phyloP scores from a whole-genome alignment of 2,113 vertebrate genomes.

The Ovis canadensis region DNA sequence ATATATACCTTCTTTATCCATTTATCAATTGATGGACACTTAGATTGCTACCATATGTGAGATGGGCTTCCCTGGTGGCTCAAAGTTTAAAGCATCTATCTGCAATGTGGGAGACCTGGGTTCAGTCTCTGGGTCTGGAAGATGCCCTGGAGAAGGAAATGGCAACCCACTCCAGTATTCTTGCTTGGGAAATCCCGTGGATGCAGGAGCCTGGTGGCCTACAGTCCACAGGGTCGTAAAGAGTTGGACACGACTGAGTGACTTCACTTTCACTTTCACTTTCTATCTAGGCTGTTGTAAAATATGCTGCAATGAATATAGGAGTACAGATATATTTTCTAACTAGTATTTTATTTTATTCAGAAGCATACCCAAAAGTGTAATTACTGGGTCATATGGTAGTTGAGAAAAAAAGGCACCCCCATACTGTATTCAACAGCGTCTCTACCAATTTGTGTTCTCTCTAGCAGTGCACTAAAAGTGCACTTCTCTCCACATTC shows the following conservation, averaged over 20 bases:
- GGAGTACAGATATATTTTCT: neutral
- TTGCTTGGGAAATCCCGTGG: too few relatives aligned
- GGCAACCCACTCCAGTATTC: too few relatives aligned
- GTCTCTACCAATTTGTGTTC: neutral
- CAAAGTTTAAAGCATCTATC: too few relatives aligned
- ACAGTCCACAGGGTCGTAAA: too few relatives aligned
- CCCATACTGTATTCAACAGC: neutral
- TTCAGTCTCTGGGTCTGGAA: too few relatives aligned
- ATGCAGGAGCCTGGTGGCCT: too few relatives aligned
- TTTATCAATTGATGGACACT: neutral
- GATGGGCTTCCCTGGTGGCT: too few relatives aligned
- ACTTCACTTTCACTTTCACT: too few relatives aligned
- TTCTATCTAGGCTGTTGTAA: neutral
- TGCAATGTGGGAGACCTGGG: too few relatives aligned
- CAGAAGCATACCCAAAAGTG: neutral
- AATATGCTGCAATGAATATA: neutral
- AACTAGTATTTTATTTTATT: neutral
- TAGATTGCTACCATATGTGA: neutral
- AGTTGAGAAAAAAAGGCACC: neutral
- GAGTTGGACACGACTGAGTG: too few relatives aligned
- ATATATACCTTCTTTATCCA: neutral
- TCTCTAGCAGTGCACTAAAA: neutral
- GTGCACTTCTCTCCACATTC: neutral
- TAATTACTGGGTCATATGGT: neutral
- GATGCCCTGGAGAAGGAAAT: too few relatives aligned